phyloP scores from a whole-genome alignment of 2,888 invertebrate genomes.

The Eretmocerus hayati region DNA sequence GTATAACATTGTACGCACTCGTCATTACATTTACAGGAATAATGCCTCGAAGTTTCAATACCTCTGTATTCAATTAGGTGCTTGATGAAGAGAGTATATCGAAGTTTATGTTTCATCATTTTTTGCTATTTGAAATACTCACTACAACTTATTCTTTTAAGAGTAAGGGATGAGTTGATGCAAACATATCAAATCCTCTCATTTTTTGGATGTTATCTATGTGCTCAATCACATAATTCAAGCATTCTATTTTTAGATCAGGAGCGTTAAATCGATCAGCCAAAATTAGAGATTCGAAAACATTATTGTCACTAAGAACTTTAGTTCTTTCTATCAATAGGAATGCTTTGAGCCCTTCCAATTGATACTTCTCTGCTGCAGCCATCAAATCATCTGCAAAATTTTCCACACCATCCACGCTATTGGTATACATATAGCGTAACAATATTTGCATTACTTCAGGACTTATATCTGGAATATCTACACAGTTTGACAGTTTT shows the following conservation, averaged over 20 bases:
- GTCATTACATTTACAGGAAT: too few relatives aligned
- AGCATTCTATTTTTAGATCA: conserved; percentile 44
- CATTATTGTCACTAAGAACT: conserved; percentile 90
- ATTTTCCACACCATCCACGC: conserved; percentile 90
- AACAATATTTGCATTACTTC: conserved; percentile 97
- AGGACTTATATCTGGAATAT: conserved; percentile 94
- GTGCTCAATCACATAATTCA: background rate
- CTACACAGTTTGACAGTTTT: conserved; percentile 90
- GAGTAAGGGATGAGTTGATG: background rate
- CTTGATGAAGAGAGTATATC: too few relatives aligned
- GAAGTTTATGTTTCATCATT: too few relatives aligned
- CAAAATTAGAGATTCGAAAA: conserved; percentile 91
- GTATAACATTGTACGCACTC: too few relatives aligned
- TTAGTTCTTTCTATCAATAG: conserved; percentile 95
- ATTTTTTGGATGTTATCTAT: too few relatives aligned
- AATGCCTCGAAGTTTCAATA: too few relatives aligned
- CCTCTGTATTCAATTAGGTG: too few relatives aligned
- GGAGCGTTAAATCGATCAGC: conserved; percentile 78
- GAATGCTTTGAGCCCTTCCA: conserved; percentile 97
- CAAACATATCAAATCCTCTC: too few relatives aligned
- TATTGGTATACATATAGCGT: conserved; percentile 96
- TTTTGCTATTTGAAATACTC: too few relatives aligned
- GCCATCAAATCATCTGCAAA: conserved; percentile 98
- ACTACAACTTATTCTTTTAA: background rate
- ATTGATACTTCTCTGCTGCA: conserved; percentile 96